These are phyloP conservation scores for Smithornis capensis DNA, from an alignment of 2,113 vertebrate genomes.

Conservation along the genomic window DNA sequence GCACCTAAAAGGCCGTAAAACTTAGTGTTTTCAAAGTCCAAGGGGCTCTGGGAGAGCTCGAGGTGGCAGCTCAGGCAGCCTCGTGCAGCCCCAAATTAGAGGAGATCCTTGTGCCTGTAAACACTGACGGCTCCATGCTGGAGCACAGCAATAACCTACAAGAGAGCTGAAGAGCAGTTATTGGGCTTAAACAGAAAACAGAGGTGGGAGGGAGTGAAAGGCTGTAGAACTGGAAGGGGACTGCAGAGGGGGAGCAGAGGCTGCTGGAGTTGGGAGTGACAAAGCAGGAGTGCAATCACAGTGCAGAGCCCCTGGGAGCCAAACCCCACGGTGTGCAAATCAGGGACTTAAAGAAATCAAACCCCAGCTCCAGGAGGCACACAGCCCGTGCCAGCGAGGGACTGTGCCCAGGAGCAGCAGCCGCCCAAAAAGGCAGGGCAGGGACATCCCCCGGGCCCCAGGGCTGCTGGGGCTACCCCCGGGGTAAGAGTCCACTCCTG, in stretches of 20 bases:
- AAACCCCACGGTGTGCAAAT: background rate
- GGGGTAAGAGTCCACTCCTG: no score
- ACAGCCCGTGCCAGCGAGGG: accelerated
- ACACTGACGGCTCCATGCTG: background rate
- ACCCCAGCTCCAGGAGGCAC: accelerated
- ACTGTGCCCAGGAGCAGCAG: background rate
- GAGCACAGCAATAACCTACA: accelerated
- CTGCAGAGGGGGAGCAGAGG: background rate
- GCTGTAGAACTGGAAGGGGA: background rate
- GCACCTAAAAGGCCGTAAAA: background rate
- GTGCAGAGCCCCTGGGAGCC: background rate
- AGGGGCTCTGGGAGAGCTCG: background rate
- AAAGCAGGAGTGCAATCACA: accelerated
- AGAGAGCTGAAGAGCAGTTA: background rate
- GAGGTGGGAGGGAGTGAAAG: background rate
- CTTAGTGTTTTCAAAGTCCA: background rate
- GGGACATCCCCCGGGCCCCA: accelerated
- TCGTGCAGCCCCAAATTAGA: background rate
- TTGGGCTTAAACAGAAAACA: background rate
- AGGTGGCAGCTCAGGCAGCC: background rate
- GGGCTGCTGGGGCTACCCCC: accelerated
- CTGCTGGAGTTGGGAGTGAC: background rate
- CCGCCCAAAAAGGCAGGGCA: accelerated
- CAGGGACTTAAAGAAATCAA: background rate
- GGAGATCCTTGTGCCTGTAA: background rate